Conservation (phyloP, 1,140 invertebrate genomes). For the Drosophila aff. region DNA sequence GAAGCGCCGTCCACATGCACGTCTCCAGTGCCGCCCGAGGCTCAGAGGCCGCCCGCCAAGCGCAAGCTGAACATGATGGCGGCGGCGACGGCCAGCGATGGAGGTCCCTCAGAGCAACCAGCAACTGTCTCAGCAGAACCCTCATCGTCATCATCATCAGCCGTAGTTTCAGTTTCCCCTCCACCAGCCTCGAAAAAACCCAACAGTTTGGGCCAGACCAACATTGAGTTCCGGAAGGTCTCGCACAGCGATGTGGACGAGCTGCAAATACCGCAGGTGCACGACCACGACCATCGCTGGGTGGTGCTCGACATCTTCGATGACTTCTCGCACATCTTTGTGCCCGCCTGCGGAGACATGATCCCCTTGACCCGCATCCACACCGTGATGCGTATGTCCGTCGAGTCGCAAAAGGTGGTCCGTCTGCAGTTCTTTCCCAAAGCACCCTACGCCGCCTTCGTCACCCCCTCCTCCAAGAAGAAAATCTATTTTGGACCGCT, state of each 20-base stretch:
- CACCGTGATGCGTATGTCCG: slow-evolving; percentile 60
- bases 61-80: background rate
- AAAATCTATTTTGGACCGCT: slow-evolving; percentile 82
- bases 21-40: background rate
- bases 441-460: slow-evolving; percentile 75
- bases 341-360: slow-evolving; percentile 71
- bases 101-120: background rate
- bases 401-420: slow-evolving; percentile 67
- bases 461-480: slow-evolving; percentile 59
- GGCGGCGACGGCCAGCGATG: background rate
- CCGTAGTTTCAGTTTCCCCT: background rate
- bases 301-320: slow-evolving; percentile 73
- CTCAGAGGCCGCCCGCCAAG: background rate
- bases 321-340: slow-evolving; percentile 83
- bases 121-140: background rate
- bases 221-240: slow-evolving; percentile 75
- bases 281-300: slow-evolving; percentile 69
- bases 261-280: slow-evolving; percentile 58
- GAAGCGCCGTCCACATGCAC: background rate
- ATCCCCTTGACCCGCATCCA: slow-evolving; percentile 75
- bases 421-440: slow-evolving; percentile 71
- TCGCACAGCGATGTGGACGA: slow-evolving; percentile 58
- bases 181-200: background rate
- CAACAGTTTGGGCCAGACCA: slow-evolving; percentile 27
- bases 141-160: background rate